Evolutionary conservation across 2,113 vertebrate genomes (phyloP).

Genomic region (Hippocampus mohnikei): DNA sequence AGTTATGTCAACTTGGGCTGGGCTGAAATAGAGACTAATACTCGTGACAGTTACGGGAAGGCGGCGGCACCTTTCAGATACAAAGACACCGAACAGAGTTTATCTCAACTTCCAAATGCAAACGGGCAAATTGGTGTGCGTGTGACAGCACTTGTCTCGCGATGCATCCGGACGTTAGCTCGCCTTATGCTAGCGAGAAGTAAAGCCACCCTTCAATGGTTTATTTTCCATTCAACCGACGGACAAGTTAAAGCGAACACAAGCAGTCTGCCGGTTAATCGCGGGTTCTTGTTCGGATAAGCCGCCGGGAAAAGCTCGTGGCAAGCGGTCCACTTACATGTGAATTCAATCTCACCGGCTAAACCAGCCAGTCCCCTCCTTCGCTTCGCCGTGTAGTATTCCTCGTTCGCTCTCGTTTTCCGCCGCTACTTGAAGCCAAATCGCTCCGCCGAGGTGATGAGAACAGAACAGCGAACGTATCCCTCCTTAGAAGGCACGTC

Average conservation of each 20-base stretch:
- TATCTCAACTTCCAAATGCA: too few relatives aligned
- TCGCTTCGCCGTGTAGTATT: slow-evolving; percentile 44
- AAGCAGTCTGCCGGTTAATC: slow-evolving; percentile 26
- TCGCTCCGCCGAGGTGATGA: slow-evolving; percentile 52
- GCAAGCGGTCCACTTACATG: slow-evolving; percentile 59
- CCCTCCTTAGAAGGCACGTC: slow-evolving; percentile 37
- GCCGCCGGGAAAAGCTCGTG: slow-evolving; percentile 17
- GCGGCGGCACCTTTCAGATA: neutral
- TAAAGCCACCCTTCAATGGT: slow-evolving; percentile 17
- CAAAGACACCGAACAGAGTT: neutral
- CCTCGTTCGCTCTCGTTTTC: slow-evolving; percentile 54
- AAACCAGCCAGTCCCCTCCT: slow-evolving; percentile 63
- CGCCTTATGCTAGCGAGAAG: slow-evolving; percentile 29
- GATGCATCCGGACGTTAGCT: slow-evolving; percentile 27
- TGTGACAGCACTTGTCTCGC: slow-evolving; percentile 9
- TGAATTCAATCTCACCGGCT: slow-evolving; percentile 58
- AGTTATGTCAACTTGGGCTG: slow-evolving; percentile 40
- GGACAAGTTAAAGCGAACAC: slow-evolving; percentile 26
- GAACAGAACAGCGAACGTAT: slow-evolving; percentile 30
- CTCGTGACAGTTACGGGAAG: slow-evolving; percentile 11
- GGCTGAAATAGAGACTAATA: slow-evolving; percentile 50
- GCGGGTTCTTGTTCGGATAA: slow-evolving; percentile 10
- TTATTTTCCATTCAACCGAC: slow-evolving; percentile 31
- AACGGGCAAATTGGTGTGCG: neutral
- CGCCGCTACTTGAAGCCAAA: slow-evolving; percentile 55